Conservation (phyloP, 2,113 vertebrate genomes). For the Tonatia bakeri region DNA sequence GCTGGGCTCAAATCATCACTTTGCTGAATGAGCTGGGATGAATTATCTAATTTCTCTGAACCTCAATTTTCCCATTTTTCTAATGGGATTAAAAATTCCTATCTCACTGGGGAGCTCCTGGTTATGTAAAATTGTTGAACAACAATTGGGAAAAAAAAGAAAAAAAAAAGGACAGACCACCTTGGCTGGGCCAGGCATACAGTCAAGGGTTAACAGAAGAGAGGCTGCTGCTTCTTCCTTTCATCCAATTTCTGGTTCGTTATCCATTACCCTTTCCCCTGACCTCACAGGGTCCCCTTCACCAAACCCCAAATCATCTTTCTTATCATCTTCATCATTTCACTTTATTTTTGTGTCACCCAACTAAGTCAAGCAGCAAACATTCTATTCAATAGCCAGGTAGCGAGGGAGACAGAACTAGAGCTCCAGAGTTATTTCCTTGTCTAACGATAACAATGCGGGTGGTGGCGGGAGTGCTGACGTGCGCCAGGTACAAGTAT, state of each 20-base stretch:
- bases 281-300: not conserved
- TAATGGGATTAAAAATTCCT: not conserved
- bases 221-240: not conserved
- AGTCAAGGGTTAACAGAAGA: not conserved
- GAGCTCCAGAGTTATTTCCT: not conserved
- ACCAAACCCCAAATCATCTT: not conserved
- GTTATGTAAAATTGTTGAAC: too few relatives aligned
- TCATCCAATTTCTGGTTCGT: not conserved
- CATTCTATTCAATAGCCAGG: not conserved
- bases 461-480: not conserved
- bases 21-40: not conserved
- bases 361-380: not conserved
- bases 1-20: not conserved
- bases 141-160: too few relatives aligned
- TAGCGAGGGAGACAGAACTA: not conserved
- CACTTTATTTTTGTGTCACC: not conserved
- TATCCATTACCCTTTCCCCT: not conserved
- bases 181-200: not conserved
- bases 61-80: not conserved
- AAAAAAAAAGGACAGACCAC: not conserved
- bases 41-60: not conserved
- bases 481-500: fast-evolving
- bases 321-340: not conserved
- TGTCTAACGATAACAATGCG: fast-evolving
- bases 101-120: not conserved